Evolutionary conservation across 1,140 invertebrate species (phyloP).

Genomic region (Cotesia chilonis): DNA sequence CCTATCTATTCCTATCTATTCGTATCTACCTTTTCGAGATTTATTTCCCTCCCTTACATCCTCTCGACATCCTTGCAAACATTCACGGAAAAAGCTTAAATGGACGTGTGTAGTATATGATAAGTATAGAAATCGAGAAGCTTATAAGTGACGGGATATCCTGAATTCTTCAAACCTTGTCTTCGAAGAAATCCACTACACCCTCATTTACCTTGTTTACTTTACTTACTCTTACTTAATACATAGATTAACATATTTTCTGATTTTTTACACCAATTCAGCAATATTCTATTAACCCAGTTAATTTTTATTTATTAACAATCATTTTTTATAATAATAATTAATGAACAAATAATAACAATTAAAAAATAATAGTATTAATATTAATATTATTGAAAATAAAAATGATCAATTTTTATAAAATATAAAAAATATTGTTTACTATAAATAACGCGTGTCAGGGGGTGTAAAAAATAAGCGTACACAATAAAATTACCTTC

Average conservation of each 20-base stretch:
- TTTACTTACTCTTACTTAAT: background rate
- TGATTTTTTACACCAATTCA: too few relatives aligned
- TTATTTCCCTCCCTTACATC: constrained; percentile 12
- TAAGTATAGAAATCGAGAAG: constrained; percentile 12
- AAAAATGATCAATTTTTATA: background rate
- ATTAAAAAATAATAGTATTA: too few relatives aligned
- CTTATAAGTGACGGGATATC: constrained; percentile 20
- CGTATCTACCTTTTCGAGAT: background rate
- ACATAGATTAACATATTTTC: too few relatives aligned
- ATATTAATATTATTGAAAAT: too few relatives aligned
- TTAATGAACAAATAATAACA: constrained; percentile 7
- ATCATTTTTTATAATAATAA: background rate
- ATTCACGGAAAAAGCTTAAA: background rate
- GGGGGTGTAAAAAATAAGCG: constrained; percentile 4
- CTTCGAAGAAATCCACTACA: constrained; percentile 14
- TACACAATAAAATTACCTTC: constrained; percentile 39
- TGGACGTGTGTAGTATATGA: background rate
- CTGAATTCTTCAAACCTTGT: background rate
- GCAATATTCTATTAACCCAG: too few relatives aligned
- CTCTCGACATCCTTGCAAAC: constrained; percentile 25
- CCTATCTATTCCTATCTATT: background rate
- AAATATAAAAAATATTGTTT: background rate
- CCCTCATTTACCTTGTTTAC: constrained; percentile 31
- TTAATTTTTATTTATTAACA: background rate
- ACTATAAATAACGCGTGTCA: background rate